Evolutionary conservation across 2,113 vertebrate species (phyloP).

Genomic region (Neodon shergylaensis): DNA sequence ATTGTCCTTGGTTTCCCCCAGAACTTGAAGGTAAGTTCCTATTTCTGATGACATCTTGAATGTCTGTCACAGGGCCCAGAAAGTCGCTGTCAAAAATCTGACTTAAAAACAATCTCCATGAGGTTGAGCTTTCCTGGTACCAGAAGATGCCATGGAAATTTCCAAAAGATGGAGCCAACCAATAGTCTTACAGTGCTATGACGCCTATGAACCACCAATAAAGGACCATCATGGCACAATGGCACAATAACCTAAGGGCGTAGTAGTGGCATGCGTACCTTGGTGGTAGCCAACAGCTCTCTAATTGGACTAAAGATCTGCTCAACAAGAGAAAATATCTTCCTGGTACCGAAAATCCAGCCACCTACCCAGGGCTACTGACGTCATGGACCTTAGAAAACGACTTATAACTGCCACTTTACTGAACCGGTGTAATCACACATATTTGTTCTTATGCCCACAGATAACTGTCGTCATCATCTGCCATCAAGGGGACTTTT

Average conservation of each 20-base stretch:
- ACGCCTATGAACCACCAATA: too few species aligned
- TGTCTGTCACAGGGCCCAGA: neutral
- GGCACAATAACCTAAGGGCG: neutral
- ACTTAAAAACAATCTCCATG: too few species aligned
- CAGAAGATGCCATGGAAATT: neutral
- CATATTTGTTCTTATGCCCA: neutral
- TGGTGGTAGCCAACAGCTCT: neutral
- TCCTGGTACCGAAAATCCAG: neutral
- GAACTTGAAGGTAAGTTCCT: neutral
- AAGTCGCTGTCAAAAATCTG: neutral
- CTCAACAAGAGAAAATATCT: neutral
- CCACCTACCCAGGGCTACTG: too few species aligned
- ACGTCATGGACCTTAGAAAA: neutral
- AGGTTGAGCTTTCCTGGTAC: neutral
- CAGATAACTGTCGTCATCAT: neutral
- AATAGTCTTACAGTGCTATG: neutral
- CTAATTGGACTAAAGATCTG: neutral
- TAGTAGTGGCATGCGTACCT: neutral
- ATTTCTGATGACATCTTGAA: neutral
- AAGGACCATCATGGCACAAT: neutral
- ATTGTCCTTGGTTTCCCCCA: neutral
- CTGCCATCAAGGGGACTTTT: neutral
- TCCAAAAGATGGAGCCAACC: neutral
- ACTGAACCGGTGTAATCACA: neutral
- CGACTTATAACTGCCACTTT: neutral